These are phyloP conservation scores for Porphyrio hochstetteri DNA, from an alignment of 2,113 vertebrate genomes.

Conservation along the genomic window DNA sequence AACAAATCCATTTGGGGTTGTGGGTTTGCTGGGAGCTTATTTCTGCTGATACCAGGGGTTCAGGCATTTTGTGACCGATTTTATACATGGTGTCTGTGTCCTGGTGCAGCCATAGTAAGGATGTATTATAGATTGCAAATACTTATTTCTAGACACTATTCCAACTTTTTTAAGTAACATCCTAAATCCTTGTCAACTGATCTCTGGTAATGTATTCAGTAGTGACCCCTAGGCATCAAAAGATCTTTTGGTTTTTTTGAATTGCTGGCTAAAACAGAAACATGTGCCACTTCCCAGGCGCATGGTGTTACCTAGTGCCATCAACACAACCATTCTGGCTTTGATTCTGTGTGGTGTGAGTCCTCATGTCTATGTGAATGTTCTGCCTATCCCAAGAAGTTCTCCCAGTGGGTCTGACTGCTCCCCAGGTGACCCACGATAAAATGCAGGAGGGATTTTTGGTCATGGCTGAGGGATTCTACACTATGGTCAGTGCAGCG, in stretches of 20 bases:
- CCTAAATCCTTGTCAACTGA: constrained; percentile 80
- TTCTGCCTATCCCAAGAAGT: neutral
- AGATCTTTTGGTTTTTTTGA: neutral
- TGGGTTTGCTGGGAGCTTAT: neutral
- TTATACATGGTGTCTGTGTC: neutral
- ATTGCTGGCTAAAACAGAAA: constrained; percentile 75
- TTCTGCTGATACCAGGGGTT: neutral
- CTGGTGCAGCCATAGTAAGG: neutral
- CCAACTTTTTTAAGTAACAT: constrained; percentile 80
- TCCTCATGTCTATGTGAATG: neutral
- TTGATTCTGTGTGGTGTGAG: neutral
- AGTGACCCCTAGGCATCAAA: constrained; percentile 61
- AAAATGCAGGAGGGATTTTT: neutral
- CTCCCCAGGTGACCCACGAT: neutral
- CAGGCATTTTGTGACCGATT: neutral
- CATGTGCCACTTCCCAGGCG: constrained; percentile 58
- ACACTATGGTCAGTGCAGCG: neutral
- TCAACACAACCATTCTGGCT: neutral
- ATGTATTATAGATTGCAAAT: neutral
- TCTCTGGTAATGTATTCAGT: constrained; percentile 73
- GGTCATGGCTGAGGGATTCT: neutral
- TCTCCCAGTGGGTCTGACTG: neutral
- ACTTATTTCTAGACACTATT: constrained; percentile 51
- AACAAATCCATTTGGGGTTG: neutral
- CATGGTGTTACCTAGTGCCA: constrained; percentile 12